A percentile compares a stretch with the other conserved stretches of the same genome.
phyloP scores from a whole-genome alignment of 2,113 vertebrate genomes.

The Pandion haliaetus region DNA sequence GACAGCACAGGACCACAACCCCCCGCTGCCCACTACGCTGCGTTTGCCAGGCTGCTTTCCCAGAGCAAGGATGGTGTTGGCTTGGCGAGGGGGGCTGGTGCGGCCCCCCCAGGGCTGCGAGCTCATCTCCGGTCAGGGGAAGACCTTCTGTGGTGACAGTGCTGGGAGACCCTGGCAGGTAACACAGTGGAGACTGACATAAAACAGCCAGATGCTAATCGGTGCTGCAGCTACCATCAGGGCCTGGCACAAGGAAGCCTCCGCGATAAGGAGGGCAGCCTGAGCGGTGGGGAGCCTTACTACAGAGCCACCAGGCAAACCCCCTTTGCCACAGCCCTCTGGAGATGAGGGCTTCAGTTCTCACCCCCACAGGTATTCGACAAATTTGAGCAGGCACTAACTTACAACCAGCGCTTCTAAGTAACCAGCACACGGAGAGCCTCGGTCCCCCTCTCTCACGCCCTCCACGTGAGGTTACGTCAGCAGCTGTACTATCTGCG shows the following conservation, averaged over 20 bases:
- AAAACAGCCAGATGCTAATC: background rate
- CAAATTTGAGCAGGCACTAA: background rate
- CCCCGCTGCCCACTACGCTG: rapidly evolving
- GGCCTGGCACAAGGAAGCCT: background rate
- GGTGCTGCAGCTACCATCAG: background rate
- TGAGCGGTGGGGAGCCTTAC: background rate
- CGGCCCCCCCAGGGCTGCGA: background rate
- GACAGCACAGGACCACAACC: background rate
- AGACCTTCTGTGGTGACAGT: background rate
- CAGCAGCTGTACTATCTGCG: background rate
- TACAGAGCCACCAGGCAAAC: background rate
- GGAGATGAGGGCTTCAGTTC: background rate
- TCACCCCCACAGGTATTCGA: background rate
- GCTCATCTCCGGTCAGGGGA: background rate
- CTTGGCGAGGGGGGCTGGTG: background rate
- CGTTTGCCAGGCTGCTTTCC: background rate
- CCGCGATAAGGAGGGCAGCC: rapidly evolving
- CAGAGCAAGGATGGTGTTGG: background rate
- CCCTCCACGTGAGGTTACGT: background rate
- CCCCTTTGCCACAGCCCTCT: background rate
- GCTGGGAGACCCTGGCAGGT: background rate
- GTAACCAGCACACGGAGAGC: background rate
- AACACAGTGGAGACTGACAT: background rate
- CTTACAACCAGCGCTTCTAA: background rate
- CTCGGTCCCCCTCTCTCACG: background rate